Evolutionary conservation across 1,140 invertebrate genomes (phyloP).

Genomic region (Elymnias hypermnestra): DNA sequence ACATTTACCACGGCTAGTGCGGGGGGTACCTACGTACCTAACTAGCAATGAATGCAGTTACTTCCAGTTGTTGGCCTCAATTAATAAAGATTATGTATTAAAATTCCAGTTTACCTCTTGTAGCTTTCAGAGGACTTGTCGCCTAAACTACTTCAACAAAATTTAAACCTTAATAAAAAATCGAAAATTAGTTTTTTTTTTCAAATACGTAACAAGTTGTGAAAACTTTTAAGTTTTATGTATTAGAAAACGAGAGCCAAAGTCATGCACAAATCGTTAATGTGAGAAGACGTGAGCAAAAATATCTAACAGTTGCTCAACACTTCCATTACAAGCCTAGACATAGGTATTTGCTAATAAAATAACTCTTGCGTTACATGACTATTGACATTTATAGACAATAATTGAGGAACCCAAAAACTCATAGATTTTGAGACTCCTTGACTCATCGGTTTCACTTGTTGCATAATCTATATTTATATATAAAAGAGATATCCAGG

Average conservation of each 20-base stretch:
- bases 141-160: conserved; percentile 11
- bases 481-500: too few relatives aligned
- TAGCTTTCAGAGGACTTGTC: conserved; percentile 26
- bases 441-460: not conserved
- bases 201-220: too few relatives aligned
- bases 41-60: conserved; percentile 47
- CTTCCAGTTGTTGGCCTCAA: conserved; percentile 59
- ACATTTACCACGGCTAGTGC: not conserved
- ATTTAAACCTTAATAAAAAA: too few relatives aligned
- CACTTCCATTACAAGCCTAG: conserved; percentile 27
- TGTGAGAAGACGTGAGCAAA: conserved; percentile 39
- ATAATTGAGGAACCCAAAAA: conserved; percentile 6
- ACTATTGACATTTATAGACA: conserved; percentile 58
- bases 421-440: not conserved
- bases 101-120: conserved; percentile 40
- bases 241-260: not conserved
- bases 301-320: conserved; percentile 36
- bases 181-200: too few relatives aligned
- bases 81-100: conserved; percentile 64
- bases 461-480: not conserved
- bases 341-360: conserved; percentile 57
- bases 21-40: conserved; percentile 13
- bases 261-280: conserved; percentile 10
- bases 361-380: conserved; percentile 43
- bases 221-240: not conserved